phyloP scores from a whole-genome alignment of 2,888 invertebrate species.

The Stenchaetothrips biformis region DNA sequence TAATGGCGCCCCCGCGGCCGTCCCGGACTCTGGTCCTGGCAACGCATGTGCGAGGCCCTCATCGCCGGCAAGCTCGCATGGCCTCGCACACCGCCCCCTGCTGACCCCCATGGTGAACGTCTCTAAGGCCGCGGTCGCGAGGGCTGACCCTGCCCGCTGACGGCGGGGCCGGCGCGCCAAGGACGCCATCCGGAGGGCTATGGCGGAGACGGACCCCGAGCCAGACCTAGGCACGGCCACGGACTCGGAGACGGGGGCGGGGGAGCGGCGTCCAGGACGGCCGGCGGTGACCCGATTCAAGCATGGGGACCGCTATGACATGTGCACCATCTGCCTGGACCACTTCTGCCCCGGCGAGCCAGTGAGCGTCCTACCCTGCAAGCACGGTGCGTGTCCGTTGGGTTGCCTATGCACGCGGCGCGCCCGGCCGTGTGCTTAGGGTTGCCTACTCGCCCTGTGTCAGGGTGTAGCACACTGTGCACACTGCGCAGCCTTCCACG shows the following conservation, averaged over 20 bases:
- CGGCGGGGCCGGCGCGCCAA: too few species aligned
- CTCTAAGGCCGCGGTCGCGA: too few species aligned
- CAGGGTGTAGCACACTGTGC: conserved; percentile 23
- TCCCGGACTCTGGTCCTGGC: too few species aligned
- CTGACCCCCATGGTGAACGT: too few species aligned
- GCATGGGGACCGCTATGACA: conserved; percentile 17
- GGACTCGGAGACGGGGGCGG: conserved; percentile 29
- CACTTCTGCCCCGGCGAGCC: conserved; percentile 16
- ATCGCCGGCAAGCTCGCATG: neutral
- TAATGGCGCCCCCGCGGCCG: too few species aligned
- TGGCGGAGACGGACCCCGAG: neutral
- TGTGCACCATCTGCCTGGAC: conserved; percentile 22
- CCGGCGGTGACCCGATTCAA: conserved; percentile 31
- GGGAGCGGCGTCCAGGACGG: conserved; percentile 32
- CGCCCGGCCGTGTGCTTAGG: conserved; percentile 33
- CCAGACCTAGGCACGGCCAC: neutral
- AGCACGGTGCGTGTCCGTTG: conserved; percentile 31
- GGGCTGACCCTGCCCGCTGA: too few species aligned
- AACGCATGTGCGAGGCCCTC: too few species aligned
- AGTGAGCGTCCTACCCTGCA: conserved; percentile 31
- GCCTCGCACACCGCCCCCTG: neutral
- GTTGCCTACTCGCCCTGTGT: conserved; percentile 30
- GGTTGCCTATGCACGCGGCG: conserved; percentile 34
- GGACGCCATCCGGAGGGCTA: neutral
- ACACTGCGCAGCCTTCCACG: conserved; percentile 3